These are phyloP conservation scores for Drosophila nigrodunni DNA, from an alignment of 1,140 invertebrate species.

Conservation along the genomic window DNA sequence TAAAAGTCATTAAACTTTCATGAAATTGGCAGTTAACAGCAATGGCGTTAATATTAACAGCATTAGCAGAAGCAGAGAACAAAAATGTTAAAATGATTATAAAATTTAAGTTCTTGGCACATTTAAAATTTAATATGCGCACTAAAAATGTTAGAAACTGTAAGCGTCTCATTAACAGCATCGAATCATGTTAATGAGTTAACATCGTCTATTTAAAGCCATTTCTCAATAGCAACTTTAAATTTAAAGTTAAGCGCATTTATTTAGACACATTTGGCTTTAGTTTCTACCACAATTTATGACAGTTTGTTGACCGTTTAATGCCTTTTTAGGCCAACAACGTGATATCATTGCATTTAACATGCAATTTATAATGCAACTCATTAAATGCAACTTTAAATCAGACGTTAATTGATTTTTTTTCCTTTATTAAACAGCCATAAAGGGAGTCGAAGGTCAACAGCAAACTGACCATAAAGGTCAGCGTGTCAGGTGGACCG, in stretches of 20 bases:
- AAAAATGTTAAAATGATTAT: too few relatives aligned
- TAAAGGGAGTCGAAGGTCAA: constrained; percentile 65
- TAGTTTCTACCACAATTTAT: background rate
- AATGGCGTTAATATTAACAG: too few relatives aligned
- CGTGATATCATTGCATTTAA: constrained; percentile 16
- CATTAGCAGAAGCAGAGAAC: too few relatives aligned
- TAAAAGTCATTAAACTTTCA: background rate
- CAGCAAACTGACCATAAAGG: constrained; percentile 59
- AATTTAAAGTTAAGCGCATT: background rate
- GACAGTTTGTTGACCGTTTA: background rate
- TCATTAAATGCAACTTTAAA: constrained; percentile 8
- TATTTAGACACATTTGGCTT: background rate
- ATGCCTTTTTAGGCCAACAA: background rate
- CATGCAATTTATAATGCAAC: constrained; percentile 3
- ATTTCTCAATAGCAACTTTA: background rate
- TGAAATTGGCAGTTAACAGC: too few relatives aligned
- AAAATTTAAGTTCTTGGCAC: too few relatives aligned
- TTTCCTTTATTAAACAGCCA: constrained; percentile 56
- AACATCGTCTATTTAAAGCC: background rate
- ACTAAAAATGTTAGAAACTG: background rate
- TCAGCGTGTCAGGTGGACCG: constrained; percentile 57
- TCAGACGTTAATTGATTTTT: constrained; percentile 44
- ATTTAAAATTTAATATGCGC: too few relatives aligned
- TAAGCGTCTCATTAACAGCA: background rate
- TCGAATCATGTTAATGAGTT: background rate